phyloP scores from a whole-genome alignment of 2,797 vertebrate genomes.

The Yasuhikotakia modesta region DNA sequence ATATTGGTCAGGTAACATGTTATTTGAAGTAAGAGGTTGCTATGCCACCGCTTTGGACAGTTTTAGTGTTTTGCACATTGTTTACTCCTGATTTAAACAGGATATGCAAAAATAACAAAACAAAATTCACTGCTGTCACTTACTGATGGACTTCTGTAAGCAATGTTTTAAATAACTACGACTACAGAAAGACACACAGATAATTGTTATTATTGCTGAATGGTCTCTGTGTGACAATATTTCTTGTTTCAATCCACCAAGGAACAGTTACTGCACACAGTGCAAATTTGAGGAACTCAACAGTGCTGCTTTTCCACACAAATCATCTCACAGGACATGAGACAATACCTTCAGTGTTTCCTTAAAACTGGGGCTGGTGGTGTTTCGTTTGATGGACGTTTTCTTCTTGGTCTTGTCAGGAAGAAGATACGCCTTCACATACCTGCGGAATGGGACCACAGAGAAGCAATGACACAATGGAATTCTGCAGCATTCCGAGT shows the following conservation, averaged over 20 bases:
- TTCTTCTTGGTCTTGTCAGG: slow-evolving; percentile 96
- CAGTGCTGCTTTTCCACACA: not conserved
- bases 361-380: slow-evolving; percentile 84
- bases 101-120: slow-evolving; percentile 61
- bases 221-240: too few relatives aligned
- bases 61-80: slow-evolving; percentile 29
- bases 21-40: not conserved
- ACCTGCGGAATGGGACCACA: slow-evolving; percentile 74
- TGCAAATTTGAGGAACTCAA: too few relatives aligned
- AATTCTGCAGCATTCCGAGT: not conserved
- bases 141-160: slow-evolving; percentile 62
- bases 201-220: too few relatives aligned
- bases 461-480: slow-evolving; percentile 7
- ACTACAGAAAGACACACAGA: slow-evolving; percentile 26
- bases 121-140: slow-evolving; percentile 67
- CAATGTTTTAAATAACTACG: too few relatives aligned
- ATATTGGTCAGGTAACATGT: slow-evolving; percentile 10
- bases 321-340: not conserved
- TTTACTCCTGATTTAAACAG: slow-evolving; percentile 52
- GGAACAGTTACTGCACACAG: too few relatives aligned
- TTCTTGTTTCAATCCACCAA: too few relatives aligned
- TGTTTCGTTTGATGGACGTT: slow-evolving; percentile 86
- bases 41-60: not conserved
- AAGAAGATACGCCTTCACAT: slow-evolving; percentile 94
- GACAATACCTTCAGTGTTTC: slow-evolving; percentile 85